Percentiles rank a stretch among this genome's conserved stretches.
phyloP scores from a whole-genome alignment of 2,113 vertebrate species.

The Anarrhichthys ocellatus region DNA sequence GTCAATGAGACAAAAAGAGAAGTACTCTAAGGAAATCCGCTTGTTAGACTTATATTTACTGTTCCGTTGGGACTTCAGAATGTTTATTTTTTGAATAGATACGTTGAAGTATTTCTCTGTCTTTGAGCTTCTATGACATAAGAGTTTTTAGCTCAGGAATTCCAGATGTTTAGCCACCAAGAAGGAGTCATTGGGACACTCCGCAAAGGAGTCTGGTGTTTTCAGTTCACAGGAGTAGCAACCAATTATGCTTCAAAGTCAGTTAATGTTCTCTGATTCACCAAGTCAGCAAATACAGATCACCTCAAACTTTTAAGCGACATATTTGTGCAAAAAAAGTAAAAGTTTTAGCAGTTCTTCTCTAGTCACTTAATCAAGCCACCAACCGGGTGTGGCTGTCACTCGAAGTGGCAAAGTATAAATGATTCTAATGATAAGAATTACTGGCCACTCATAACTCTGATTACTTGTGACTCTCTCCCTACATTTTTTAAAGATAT shows the following conservation, averaged over 20 bases:
- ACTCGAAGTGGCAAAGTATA: background rate
- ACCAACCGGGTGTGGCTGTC: background rate
- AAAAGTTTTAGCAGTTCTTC: background rate
- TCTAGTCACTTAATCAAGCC: background rate
- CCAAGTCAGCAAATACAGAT: background rate
- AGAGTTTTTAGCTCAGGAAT: background rate
- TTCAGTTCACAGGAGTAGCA: background rate
- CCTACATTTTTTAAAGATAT: background rate
- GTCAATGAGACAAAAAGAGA: conserved; percentile 17
- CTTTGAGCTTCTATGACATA: background rate
- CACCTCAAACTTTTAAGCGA: background rate
- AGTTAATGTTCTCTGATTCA: background rate
- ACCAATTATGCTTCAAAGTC: background rate
- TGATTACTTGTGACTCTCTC: background rate
- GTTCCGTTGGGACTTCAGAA: conserved; percentile 17
- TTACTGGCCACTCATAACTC: background rate
- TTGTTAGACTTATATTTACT: conserved; percentile 9
- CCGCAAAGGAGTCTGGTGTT: background rate
- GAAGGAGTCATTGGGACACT: background rate
- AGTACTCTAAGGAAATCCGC: conserved; percentile 15
- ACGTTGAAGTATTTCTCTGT: background rate
- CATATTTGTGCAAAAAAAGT: background rate
- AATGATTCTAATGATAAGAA: background rate
- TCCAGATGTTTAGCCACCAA: background rate
- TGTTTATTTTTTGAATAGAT: conserved; percentile 28